A percentile compares a stretch with the other conserved stretches of the same genome.
Evolutionary conservation across 2,888 invertebrate species (phyloP).

Genomic region (Noctua fimbriata): DNA sequence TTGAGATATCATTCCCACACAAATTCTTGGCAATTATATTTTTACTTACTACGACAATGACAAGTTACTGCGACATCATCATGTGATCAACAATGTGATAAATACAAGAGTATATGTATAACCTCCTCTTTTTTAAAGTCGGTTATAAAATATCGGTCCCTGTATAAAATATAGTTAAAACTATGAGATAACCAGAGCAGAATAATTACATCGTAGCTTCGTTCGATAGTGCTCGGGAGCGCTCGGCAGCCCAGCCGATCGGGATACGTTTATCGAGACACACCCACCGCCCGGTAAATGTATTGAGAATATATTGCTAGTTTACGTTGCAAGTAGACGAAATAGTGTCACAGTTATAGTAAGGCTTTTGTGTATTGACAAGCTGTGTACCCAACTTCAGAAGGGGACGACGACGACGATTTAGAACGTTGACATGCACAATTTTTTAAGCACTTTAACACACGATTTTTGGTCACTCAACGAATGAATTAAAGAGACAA

Average conservation of each 20-base stretch:
- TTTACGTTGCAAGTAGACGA: not conserved
- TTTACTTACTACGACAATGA: too few relatives aligned
- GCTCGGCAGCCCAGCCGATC: slow-evolving; percentile 40
- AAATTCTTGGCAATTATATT: too few relatives aligned
- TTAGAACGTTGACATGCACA: not conserved
- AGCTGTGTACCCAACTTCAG: not conserved
- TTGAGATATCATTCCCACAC: too few relatives aligned
- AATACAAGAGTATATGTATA: too few relatives aligned
- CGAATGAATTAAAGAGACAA: not conserved
- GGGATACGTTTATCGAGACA: slow-evolving; percentile 26
- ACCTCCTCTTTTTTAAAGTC: not conserved
- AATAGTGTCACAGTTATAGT: not conserved
- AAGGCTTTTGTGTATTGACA: not conserved
- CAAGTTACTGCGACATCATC: too few relatives aligned
- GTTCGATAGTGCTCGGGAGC: slow-evolving; percentile 70
- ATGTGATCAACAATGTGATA: too few relatives aligned
- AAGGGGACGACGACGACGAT: too few relatives aligned
- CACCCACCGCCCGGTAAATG: slow-evolving; percentile 35
- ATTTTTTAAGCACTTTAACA: too few relatives aligned
- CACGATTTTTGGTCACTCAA: not conserved
- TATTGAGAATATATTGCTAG: slow-evolving; percentile 30
- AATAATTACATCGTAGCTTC: slow-evolving; percentile 45
- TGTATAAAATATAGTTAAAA: slow-evolving; percentile 17
- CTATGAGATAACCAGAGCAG: slow-evolving; percentile 6
- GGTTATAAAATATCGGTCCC: not conserved